Percentiles rank a stretch among this genome's conserved stretches.
These are phyloP conservation scores for Drosophila nigricruria DNA, from an alignment of 2,888 invertebrate genomes.

Conservation along the genomic window DNA sequence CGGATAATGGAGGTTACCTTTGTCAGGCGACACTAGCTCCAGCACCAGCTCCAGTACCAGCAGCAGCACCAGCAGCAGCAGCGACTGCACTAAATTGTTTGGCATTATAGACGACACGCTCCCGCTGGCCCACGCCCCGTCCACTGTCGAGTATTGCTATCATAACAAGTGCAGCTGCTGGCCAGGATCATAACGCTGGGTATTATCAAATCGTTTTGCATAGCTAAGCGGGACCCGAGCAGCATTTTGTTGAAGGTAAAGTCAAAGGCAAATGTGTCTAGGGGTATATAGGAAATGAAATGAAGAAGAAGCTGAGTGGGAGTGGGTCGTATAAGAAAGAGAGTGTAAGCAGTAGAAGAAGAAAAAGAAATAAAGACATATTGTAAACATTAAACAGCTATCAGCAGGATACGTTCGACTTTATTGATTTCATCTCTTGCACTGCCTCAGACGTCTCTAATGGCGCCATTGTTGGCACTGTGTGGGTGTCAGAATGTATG, in stretches of 20 bases:
- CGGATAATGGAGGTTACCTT: conserved; percentile 79
- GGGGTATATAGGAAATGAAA: conserved; percentile 14
- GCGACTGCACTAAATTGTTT: conserved; percentile 73
- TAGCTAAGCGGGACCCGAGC: conserved; percentile 30
- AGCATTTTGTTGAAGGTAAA: conserved; percentile 51
- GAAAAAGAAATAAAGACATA: conserved; percentile 75
- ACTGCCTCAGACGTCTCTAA: conserved; percentile 45
- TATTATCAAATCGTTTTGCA: conserved; percentile 74
- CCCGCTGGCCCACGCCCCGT: conserved; percentile 8
- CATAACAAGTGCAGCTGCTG: conserved; percentile 74
- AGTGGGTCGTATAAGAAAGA: background rate
- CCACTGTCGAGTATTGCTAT: conserved; percentile 56
- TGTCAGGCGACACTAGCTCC: conserved; percentile 57
- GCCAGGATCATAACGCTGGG: conserved; percentile 64
- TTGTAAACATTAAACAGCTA: conserved; percentile 81
- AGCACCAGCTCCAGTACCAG: background rate
- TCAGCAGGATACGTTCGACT: conserved; percentile 79
- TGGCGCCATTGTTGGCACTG: conserved; percentile 43
- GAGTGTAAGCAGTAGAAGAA: background rate
- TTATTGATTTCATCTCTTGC: conserved; percentile 74
- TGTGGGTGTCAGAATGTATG: conserved; percentile 31
- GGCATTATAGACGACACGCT: conserved; percentile 59
- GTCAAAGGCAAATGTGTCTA: conserved; percentile 67
- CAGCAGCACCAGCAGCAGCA: conserved; percentile 38
- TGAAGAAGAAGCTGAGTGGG: background rate